Evolutionary conservation across 2,888 invertebrate species (phyloP).

Genomic region (Spilarctia lutea): DNA sequence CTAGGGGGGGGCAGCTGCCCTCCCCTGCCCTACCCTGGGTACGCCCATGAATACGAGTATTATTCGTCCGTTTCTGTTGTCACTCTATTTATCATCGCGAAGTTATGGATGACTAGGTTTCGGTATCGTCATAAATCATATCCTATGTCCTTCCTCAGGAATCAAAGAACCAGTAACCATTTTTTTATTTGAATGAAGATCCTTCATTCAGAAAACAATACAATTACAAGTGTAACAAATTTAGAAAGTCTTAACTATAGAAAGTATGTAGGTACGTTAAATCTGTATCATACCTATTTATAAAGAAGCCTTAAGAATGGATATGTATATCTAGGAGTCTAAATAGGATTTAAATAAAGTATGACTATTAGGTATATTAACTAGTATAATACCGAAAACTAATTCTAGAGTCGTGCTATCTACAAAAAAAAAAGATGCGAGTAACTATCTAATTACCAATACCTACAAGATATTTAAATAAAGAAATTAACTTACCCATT

Average conservation of each 20-base stretch:
- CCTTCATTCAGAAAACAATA: neutral
- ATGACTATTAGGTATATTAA: too few relatives aligned
- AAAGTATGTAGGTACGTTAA: neutral
- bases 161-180: too few relatives aligned
- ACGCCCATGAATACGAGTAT: too few relatives aligned
- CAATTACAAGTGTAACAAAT: neutral
- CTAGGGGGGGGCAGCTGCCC: too few relatives aligned
- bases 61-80: too few relatives aligned
- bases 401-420: neutral
- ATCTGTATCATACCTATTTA: neutral
- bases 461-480: neutral
- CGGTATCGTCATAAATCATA: too few relatives aligned
- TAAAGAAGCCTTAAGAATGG: neutral
- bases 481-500: conserved; percentile 22
- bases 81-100: too few relatives aligned
- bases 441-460: neutral
- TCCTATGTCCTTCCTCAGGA: too few relatives aligned
- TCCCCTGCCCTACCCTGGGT: too few relatives aligned
- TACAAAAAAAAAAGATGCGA: neutral
- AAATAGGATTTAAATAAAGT: neutral
- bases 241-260: neutral
- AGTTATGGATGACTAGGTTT: too few relatives aligned
- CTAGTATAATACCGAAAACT: neutral
- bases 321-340: neutral
- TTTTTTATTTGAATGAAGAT: too few relatives aligned